phyloP scores from a whole-genome alignment of 2,113 vertebrate species.

The Etia nguti region DNA sequence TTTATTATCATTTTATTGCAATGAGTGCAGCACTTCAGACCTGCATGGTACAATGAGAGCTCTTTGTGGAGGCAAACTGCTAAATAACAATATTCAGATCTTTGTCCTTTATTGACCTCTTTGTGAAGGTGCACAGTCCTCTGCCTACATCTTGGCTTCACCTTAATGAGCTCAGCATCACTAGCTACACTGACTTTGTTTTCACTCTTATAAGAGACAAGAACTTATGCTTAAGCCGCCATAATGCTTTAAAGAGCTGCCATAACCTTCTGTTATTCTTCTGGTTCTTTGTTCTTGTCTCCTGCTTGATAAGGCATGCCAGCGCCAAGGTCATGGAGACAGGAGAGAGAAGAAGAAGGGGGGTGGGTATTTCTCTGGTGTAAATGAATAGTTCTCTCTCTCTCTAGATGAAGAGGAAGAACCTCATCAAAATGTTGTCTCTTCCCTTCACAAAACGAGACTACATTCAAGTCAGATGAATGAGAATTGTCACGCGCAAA shows the following conservation, averaged over 20 bases:
- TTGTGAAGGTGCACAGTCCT: constrained; percentile 51
- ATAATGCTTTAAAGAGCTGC: constrained; percentile 68
- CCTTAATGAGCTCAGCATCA: constrained; percentile 55
- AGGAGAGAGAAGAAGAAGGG: constrained; percentile 40
- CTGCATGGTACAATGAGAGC: not conserved
- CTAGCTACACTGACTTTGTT: constrained; percentile 54
- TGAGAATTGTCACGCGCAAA: constrained; percentile 70
- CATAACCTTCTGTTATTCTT: constrained; percentile 73
- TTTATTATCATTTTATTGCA: not conserved
- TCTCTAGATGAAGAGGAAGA: constrained; percentile 69
- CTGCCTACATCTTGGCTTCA: constrained; percentile 47
- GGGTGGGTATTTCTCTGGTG: constrained; percentile 56
- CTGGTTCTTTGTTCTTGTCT: constrained; percentile 70
- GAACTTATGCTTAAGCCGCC: constrained; percentile 63
- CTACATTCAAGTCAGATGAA: constrained; percentile 72
- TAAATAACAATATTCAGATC: constrained; percentile 57
- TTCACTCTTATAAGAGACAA: constrained; percentile 54
- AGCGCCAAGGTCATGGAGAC: constrained; percentile 70
- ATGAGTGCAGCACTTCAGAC: not conserved
- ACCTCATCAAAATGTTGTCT: constrained; percentile 74
- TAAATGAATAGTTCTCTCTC: constrained; percentile 67
- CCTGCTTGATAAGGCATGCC: constrained; percentile 68
- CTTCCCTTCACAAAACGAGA: constrained; percentile 55
- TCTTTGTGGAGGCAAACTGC: constrained; percentile 12
- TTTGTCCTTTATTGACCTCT: constrained; percentile 64